A percentile compares a stretch with the other conserved stretches of the same genome.
Conservation (phyloP, 2,888 invertebrate species). For the Chrysomela aeneicollis region DNA sequence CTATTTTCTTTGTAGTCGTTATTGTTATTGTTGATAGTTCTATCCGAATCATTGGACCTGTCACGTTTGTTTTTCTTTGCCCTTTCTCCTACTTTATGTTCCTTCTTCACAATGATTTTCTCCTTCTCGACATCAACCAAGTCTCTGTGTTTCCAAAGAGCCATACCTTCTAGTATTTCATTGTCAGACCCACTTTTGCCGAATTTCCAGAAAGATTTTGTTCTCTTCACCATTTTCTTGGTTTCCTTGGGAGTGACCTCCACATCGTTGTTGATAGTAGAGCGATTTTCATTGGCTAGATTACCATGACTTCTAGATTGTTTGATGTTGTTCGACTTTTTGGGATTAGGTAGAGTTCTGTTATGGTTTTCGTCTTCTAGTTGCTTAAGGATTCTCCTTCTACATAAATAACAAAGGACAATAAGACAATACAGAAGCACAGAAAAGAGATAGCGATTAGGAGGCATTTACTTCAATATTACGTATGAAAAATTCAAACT, state of each 20-base stretch:
- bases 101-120: conserved; percentile 62
- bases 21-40: conserved; percentile 56
- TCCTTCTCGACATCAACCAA: conserved; percentile 74
- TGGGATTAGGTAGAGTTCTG: conserved; percentile 40
- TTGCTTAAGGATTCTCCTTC: conserved; percentile 37
- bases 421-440: conserved; percentile 31
- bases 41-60: conserved; percentile 59
- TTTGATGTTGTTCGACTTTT: conserved; percentile 44
- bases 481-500: conserved; percentile 22
- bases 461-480: conserved; percentile 21
- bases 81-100: conserved; percentile 50
- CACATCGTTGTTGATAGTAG: conserved; percentile 60
- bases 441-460: conserved; percentile 23
- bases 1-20: conserved; percentile 59
- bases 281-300: conserved; percentile 53
- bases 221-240: conserved; percentile 77
- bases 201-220: conserved; percentile 88
- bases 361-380: conserved; percentile 55
- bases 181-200: conserved; percentile 72
- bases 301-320: conserved; percentile 59
- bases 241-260: conserved; percentile 69
- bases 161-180: conserved; percentile 86
- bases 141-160: conserved; percentile 85
- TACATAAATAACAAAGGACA: conserved; percentile 26
- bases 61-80: conserved; percentile 56